A percentile compares a stretch with the other conserved stretches of the same genome.
Conservation (phyloP, 2,797 vertebrate species). For the Nasua narica region DNA sequence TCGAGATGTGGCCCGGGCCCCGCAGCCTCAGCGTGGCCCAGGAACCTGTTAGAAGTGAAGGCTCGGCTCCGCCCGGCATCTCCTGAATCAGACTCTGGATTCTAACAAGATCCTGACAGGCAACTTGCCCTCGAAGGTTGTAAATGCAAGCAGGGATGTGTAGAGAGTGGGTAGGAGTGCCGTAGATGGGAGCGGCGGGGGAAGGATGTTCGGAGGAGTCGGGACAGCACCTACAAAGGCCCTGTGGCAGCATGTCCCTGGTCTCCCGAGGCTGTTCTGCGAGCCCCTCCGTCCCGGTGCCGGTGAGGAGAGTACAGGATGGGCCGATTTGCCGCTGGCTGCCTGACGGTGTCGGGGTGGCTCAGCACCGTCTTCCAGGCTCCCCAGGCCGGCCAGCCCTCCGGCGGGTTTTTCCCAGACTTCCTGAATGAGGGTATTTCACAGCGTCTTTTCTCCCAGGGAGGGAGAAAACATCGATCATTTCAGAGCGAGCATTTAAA, state of each 20-base stretch:
- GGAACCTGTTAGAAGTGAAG: neutral
- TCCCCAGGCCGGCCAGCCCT: accelerated
- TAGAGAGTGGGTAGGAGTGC: neutral
- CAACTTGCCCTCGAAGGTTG: accelerated
- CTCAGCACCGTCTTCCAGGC: accelerated
- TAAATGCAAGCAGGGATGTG: accelerated
- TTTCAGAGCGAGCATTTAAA: neutral
- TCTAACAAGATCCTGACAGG: neutral
- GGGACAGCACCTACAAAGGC: neutral
- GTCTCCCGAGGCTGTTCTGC: accelerated
- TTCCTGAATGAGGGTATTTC: neutral
- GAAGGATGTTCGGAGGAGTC: accelerated
- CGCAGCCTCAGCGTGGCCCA: accelerated
- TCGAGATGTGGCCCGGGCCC: neutral
- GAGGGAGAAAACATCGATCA: neutral
- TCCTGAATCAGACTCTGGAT: neutral
- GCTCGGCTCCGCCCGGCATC: accelerated
- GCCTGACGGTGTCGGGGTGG: too few relatives aligned
- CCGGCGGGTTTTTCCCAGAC: neutral
- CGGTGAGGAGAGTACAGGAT: accelerated
- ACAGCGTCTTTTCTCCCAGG: neutral
- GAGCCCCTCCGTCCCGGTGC: neutral
- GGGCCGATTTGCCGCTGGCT: neutral
- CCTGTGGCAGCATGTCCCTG: neutral
- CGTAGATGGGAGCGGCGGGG: neutral